These are phyloP conservation scores for Euspilapteryx auroguttella DNA, from an alignment of 2,888 invertebrate genomes.

Conservation along the genomic window DNA sequence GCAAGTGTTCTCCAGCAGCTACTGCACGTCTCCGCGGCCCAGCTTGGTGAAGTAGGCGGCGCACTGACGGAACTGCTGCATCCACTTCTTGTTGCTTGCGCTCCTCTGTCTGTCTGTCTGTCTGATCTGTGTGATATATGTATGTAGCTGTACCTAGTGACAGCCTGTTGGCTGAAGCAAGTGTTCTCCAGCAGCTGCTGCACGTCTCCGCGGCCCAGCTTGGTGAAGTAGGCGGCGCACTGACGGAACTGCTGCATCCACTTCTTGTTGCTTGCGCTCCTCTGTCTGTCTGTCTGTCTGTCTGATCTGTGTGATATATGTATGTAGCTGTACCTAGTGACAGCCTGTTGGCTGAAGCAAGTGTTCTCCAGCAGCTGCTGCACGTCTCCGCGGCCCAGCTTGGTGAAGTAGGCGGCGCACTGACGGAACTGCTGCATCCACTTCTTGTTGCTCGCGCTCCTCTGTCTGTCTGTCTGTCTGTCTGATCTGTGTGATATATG, in stretches of 20 bases:
- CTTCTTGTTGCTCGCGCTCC: constrained; percentile 30
- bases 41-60: constrained; percentile 52
- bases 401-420: constrained; percentile 52
- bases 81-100: constrained; percentile 44
- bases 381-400: constrained; percentile 36
- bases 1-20: constrained; percentile 33
- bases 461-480: too few species aligned
- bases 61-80: constrained; percentile 55
- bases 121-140: too few species aligned
- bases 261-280: constrained; percentile 30
- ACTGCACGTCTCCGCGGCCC: constrained; percentile 28
- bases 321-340: constrained; percentile 37
- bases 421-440: constrained; percentile 58
- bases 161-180: constrained; percentile 32
- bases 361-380: constrained; percentile 28
- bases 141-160: constrained; percentile 37
- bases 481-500: too few species aligned
- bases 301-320: too few species aligned
- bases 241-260: constrained; percentile 58
- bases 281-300: too few species aligned
- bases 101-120: too few species aligned
- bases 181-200: constrained; percentile 28
- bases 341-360: constrained; percentile 32
- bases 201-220: constrained; percentile 36
- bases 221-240: constrained; percentile 52